Evolutionary conservation across 2,797 vertebrate genomes (phyloP).

Genomic region (Intellagama lesueurii): DNA sequence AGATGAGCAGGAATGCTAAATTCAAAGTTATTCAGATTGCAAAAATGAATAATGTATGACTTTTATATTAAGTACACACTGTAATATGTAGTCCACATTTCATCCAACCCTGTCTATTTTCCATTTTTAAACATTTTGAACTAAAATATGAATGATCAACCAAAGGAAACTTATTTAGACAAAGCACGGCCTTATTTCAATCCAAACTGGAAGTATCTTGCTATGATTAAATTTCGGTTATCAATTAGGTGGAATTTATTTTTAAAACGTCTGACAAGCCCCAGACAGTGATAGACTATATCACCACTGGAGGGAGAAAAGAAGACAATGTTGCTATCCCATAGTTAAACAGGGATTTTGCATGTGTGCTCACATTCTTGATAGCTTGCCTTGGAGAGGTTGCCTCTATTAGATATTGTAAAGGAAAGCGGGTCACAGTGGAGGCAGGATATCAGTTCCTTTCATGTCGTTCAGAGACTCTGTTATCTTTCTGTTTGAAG

Average conservation of each 20-base stretch:
- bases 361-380: neutral
- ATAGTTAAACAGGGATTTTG: neutral
- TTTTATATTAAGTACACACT: conserved; percentile 89
- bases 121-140: conserved; percentile 84
- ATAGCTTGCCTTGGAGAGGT: neutral
- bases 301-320: conserved; percentile 49
- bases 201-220: conserved; percentile 72
- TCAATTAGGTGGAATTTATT: conserved; percentile 76
- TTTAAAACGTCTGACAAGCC: conserved; percentile 65
- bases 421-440: neutral
- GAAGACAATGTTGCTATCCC: conserved; percentile 49
- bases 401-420: neutral
- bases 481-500: neutral
- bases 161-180: conserved; percentile 79
- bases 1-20: conserved; percentile 83
- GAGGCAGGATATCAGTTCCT: neutral
- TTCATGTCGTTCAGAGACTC: neutral
- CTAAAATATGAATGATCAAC: conserved; percentile 83
- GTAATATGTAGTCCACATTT: conserved; percentile 84
- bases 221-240: conserved; percentile 81
- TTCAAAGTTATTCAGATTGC: conserved; percentile 88
- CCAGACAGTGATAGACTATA: conserved; percentile 61
- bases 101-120: conserved; percentile 80
- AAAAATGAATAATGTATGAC: conserved; percentile 84
- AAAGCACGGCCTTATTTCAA: conserved; percentile 79